A percentile compares a stretch with the other conserved stretches of the same genome.
Evolutionary conservation across 2,113 vertebrate species (phyloP).

Genomic region (Alaudala cheleensis): DNA sequence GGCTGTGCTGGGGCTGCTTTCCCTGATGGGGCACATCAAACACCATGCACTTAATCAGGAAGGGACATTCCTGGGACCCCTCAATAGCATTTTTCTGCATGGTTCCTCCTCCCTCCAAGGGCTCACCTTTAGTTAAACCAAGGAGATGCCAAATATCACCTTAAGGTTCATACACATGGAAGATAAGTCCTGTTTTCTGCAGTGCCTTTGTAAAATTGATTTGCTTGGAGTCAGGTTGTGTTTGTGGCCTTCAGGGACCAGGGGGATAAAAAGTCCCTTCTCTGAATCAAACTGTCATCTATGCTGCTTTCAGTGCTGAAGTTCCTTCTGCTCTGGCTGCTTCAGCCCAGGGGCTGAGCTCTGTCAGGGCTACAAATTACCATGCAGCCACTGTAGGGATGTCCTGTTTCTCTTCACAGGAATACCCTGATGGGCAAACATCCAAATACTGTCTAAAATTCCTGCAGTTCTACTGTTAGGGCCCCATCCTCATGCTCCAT

Average conservation of each 20-base stretch:
- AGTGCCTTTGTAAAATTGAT: background rate
- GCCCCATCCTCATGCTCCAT: background rate
- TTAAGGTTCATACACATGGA: background rate
- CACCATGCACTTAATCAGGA: background rate
- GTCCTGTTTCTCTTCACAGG: background rate
- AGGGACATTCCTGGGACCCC: background rate
- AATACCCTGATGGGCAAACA: background rate
- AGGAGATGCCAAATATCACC: background rate
- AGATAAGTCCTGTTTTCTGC: background rate
- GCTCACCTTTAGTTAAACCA: background rate
- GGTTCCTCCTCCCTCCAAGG: rapidly evolving
- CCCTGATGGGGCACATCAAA: background rate
- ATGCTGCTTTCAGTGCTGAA: background rate
- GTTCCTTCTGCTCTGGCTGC: background rate
- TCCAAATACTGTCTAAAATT: background rate
- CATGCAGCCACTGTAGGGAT: rapidly evolving
- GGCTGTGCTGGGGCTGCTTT: background rate
- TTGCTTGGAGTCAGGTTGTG: background rate
- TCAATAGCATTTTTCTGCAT: rapidly evolving
- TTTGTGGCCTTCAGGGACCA: background rate
- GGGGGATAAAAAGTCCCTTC: background rate
- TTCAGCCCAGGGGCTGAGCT: background rate
- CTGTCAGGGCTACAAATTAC: background rate
- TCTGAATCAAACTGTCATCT: background rate
- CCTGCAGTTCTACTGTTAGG: background rate